Base-by-base conservation (phyloP, 30 jellyfish, hydroid and myxozoan species). In the Phacellophora camtschatica region DNA sequence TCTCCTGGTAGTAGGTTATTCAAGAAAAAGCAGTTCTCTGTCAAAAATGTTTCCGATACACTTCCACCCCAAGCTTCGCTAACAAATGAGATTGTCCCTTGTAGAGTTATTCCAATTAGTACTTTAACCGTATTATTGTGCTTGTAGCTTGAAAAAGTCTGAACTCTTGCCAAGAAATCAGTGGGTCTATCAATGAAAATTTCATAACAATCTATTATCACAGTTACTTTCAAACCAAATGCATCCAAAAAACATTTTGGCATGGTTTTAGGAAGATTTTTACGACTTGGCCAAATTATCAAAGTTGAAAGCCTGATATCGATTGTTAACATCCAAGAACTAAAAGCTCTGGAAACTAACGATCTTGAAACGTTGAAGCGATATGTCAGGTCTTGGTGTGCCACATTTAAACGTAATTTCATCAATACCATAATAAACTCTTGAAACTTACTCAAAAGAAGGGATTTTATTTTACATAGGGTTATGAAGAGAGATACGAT, bases 141-240 rank as follows among this genome's bases (percentile, higher is more conserved):
- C 61, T 74, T 74, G 62, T 74, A 74, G 5, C 64, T 24, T 8
- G 89, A 77, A 43, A 56, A 77, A 18, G 89, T 77, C 43, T 77
- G 89, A 7, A 83, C 89, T 41, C 89, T 58, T 39, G 89, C 89
- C 18, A 61, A 36, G 33, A 77, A 62, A 62, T 77, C 29, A 34
- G 81, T 32, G 20, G 89, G 82, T 61, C 68, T 58, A 33, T 56
- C 84, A 8, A 57, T 77, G 82, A 57, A 77, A 34, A 77, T 65
- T 58, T 77, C 89, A 77, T 56, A 77, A 24, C 89, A 77, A 77
- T 75, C 81, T 9, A 75, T 53, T 9, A 75, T 56, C 7, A 75
- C 81, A 29, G 67, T 31, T 12, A 19, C 64, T 62, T 59, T 77
- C 20, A 36, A 23, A 25, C 39, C 85, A 74, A 81, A 57, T 77